Percentiles rank a stretch among this genome's conserved stretches.
Evolutionary conservation across 2,113 vertebrate genomes (phyloP).

Genomic region (Forbesichthys papilliferus): DNA sequence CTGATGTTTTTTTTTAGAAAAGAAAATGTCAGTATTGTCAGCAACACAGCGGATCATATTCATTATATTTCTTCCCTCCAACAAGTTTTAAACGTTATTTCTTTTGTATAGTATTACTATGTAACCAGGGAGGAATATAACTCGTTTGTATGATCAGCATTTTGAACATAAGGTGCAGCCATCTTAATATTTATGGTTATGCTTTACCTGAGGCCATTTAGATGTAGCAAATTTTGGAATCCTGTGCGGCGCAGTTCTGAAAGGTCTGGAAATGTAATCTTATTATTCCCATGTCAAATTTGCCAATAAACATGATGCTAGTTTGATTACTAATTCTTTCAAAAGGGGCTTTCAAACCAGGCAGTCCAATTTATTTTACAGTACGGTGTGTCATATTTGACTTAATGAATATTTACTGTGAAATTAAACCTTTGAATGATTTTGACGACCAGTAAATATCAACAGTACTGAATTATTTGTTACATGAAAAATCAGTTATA

Average conservation of each 20-base stretch:
- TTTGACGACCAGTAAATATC: not conserved
- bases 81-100: slow-evolving; percentile 5
- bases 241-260: not conserved
- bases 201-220: not conserved
- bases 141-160: not conserved
- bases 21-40: slow-evolving; percentile 1
- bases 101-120: slow-evolving; percentile 11
- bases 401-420: not conserved
- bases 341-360: too few relatives aligned
- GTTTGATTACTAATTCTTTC: too few relatives aligned
- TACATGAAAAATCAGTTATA: not conserved
- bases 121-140: slow-evolving; percentile 12
- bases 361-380: not conserved
- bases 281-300: not conserved
- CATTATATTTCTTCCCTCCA: too few relatives aligned
- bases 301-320: not conserved
- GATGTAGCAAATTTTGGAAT: not conserved
- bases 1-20: slow-evolving; percentile 17
- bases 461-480: not conserved
- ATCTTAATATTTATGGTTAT: not conserved
- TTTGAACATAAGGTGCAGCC: not conserved
- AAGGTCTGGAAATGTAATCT: not conserved
- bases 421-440: not conserved
- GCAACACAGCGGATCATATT: slow-evolving; percentile 4
- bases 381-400: too few relatives aligned